Base-by-base conservation (phyloP, 2,888 invertebrate genomes). In the Patella depressa region DNA sequence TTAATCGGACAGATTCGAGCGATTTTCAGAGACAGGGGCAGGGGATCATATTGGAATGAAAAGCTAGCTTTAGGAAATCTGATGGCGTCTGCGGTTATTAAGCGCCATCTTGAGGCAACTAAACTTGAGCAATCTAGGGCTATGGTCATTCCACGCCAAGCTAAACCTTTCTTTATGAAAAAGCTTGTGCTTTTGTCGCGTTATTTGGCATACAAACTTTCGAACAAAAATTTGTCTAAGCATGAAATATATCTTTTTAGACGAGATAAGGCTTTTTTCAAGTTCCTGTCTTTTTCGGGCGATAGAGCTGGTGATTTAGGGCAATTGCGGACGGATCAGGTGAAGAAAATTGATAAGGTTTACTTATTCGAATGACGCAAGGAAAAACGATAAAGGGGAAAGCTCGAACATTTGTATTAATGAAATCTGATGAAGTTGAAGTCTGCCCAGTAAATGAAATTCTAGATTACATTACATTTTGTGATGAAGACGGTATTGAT, bases 191-290 rank as follows among this genome's bases (percentile, higher is more conserved):
- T 29, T 70, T 65, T 75, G 7, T 59, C 65, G n/a, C n/a, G 65
- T 19, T 65, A 65, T 65, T 19, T 65, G n/a, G 11, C 19, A 24
- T 65, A 65, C 17, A 65, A 65, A 19, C 24, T 65, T n/a, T n/a
- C 65, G 1, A 65, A 65, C 65, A n/a, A n/a, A 24, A 24, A n/a
- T 15, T 14, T 65, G 24, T 19, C 3, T 65, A n/a, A 7, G 9
- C n/a, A 65, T 57, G 70, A 73, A 54, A 75, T 69, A 73, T 24
- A 72, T 75, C 77, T 57, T 75, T 73, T 77, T 65, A 59, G 70
- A 15, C 19, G 71, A 75, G 79, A 70, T 24, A 71, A 77, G n/a
- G 74, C 71, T 29, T 74, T 76, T 72, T 76, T 78, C 73, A 78
- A 24, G 24, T 65, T 65, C 24, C 11, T 65, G 9, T n/a, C 15